Conservation (phyloP, 2,113 vertebrate genomes). For the Oreochromis aureus region DNA sequence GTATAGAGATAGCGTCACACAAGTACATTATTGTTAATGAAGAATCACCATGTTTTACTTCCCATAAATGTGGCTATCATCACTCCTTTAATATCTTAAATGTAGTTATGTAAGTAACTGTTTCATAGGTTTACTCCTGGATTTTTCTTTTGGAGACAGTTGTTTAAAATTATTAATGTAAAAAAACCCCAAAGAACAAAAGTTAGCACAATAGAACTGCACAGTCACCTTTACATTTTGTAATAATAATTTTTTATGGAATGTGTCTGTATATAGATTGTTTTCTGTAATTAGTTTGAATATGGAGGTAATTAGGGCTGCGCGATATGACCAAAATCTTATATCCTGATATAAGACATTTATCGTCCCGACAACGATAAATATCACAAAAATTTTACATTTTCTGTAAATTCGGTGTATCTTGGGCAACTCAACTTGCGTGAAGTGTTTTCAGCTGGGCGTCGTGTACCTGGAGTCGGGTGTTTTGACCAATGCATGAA, state of each 20-base stretch:
- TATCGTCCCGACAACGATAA: not conserved
- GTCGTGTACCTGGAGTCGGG: accelerated
- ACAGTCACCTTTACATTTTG: no score
- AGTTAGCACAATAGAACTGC: not conserved
- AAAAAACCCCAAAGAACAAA: not conserved
- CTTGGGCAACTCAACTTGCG: accelerated
- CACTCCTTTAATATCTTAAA: not conserved
- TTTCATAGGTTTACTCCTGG: not conserved
- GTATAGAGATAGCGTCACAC: accelerated
- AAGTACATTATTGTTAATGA: accelerated
- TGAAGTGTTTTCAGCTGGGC: accelerated
- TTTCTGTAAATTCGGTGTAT: not conserved
- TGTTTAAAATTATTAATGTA: not conserved
- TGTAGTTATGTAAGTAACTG: not conserved
- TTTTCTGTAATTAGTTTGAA: not conserved
- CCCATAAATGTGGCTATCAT: not conserved
- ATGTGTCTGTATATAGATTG: not conserved
- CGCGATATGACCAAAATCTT: not conserved
- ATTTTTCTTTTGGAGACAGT: not conserved
- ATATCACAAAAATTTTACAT: not conserved
- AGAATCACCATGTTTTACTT: not conserved
- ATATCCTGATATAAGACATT: not conserved
- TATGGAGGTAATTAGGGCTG: accelerated
- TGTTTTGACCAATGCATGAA: not conserved
- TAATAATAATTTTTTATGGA: not conserved